phyloP scores from a whole-genome alignment of 1,140 invertebrate genomes.

The Leptopilina clavipes region DNA sequence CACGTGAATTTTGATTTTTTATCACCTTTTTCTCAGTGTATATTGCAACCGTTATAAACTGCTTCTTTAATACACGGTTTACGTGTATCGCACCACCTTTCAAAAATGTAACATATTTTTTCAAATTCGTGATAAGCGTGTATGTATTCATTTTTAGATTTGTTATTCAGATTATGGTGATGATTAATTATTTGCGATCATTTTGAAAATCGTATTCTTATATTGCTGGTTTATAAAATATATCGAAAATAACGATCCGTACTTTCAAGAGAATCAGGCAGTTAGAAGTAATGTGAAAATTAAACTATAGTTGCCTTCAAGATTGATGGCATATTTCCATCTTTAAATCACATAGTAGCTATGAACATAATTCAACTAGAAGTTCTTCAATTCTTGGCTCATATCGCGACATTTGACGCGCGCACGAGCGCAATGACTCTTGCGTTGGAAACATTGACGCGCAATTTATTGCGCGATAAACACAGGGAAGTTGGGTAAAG shows the following conservation, averaged over 20 bases:
- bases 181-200: too few species aligned
- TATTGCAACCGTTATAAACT: not conserved
- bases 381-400: conserved; percentile 26
- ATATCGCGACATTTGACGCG: conserved; percentile 23
- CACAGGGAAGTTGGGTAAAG: conserved; percentile 12
- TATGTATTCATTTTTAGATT: too few species aligned
- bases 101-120: not conserved
- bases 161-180: too few species aligned
- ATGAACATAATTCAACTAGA: conserved; percentile 11
- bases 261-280: not conserved
- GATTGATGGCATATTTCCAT: conserved; percentile 21
- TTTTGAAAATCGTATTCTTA: too few species aligned
- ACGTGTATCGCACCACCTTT: not conserved
- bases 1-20: conserved; percentile 20
- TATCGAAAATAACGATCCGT: not conserved
- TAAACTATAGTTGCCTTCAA: not conserved
- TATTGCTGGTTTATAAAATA: too few species aligned
- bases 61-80: conserved; percentile 10
- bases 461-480: conserved; percentile 33
- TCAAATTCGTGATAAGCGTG: not conserved
- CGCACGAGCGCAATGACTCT: conserved; percentile 16
- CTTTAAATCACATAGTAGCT: not conserved
- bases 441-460: conserved; percentile 17
- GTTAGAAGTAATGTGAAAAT: conserved; percentile 7
- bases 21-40: conserved; percentile 2